Conservation (phyloP, 2,113 vertebrate species). For the Vimba vimba region DNA sequence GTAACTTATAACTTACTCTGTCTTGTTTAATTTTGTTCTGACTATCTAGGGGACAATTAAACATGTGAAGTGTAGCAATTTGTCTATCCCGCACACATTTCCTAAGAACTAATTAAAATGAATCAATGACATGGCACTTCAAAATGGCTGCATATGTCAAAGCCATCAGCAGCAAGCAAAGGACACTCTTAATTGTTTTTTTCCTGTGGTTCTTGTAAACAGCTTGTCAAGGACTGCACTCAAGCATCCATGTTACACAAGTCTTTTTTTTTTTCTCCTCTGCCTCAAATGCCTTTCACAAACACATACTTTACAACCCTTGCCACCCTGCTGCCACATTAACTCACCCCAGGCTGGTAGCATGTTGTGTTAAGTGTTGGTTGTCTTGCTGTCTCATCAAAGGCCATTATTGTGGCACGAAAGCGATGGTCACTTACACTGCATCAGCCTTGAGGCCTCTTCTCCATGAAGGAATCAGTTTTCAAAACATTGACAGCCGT, state of each 20-base stretch:
- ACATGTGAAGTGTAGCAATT: conserved; percentile 74
- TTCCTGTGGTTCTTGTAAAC: conserved; percentile 70
- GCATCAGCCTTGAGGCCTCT: conserved; percentile 67
- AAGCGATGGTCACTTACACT: conserved; percentile 68
- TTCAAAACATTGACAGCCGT: conserved; percentile 72
- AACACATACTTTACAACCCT: conserved; percentile 4
- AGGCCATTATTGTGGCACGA: conserved; percentile 73
- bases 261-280: conserved; percentile 29
- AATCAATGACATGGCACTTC: conserved; percentile 77
- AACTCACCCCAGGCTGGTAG: conserved; percentile 26
- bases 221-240: conserved; percentile 70
- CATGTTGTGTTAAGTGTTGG: conserved; percentile 54
- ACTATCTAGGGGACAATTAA: conserved; percentile 76
- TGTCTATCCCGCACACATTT: conserved; percentile 70
- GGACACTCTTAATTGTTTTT: conserved; percentile 80
- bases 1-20: conserved; percentile 1
- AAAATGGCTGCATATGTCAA: conserved; percentile 73
- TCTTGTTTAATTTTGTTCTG: conserved; percentile 50
- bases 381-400: conserved; percentile 67
- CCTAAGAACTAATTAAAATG: conserved; percentile 78
- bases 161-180: conserved; percentile 72
- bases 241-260: conserved; percentile 61
- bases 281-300: conserved; percentile 12
- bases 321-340: not conserved
- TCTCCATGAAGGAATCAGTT: conserved; percentile 70